A percentile compares a stretch with the other conserved stretches of the same genome.
These are phyloP conservation scores for Ormyrus pomaceus DNA, from an alignment of 2,888 invertebrate genomes.

Conservation along the genomic window DNA sequence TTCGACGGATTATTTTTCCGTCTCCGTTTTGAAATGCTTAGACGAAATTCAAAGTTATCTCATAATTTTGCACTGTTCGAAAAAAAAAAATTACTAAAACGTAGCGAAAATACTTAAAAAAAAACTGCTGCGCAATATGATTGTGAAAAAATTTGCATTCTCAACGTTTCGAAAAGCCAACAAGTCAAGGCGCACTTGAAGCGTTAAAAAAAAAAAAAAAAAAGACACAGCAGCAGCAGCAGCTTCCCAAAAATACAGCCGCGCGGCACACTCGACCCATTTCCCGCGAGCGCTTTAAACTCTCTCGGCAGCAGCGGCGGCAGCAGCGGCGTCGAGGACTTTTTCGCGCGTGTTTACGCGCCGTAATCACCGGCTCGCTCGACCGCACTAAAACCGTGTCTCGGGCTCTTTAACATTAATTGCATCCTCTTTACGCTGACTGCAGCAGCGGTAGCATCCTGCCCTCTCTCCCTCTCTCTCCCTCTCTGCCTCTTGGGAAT, in stretches of 20 bases:
- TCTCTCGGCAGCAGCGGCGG: too few relatives aligned
- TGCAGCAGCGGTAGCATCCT: slow-evolving; percentile 22
- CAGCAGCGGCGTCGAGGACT: slow-evolving; percentile 2
- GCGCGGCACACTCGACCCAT: slow-evolving; percentile 41
- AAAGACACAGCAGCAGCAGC: not conserved
- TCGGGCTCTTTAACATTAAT: slow-evolving; percentile 72
- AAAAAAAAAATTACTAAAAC: not conserved
- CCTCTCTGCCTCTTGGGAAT: slow-evolving; percentile 41
- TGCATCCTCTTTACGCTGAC: slow-evolving; percentile 67
- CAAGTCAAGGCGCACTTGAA: too few relatives aligned
- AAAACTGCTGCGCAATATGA: too few relatives aligned
- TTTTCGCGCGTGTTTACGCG: slow-evolving; percentile 61
- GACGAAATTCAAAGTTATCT: too few relatives aligned
- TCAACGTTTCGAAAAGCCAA: too few relatives aligned
- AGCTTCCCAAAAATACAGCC: slow-evolving; percentile 5
- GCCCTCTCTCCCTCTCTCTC: slow-evolving; percentile 11
- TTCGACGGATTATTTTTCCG: too few relatives aligned
- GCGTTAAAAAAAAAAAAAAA: not conserved
- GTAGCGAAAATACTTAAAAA: not conserved
- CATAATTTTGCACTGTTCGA: too few relatives aligned
- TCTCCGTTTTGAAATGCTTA: too few relatives aligned
- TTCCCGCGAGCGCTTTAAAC: not conserved
- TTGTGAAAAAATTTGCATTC: too few relatives aligned
- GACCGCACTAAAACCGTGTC: slow-evolving; percentile 69
- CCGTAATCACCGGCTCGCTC: slow-evolving; percentile 57